Evolutionary conservation across 2,113 vertebrate genomes (phyloP).

Genomic region (Talpa occidentalis): DNA sequence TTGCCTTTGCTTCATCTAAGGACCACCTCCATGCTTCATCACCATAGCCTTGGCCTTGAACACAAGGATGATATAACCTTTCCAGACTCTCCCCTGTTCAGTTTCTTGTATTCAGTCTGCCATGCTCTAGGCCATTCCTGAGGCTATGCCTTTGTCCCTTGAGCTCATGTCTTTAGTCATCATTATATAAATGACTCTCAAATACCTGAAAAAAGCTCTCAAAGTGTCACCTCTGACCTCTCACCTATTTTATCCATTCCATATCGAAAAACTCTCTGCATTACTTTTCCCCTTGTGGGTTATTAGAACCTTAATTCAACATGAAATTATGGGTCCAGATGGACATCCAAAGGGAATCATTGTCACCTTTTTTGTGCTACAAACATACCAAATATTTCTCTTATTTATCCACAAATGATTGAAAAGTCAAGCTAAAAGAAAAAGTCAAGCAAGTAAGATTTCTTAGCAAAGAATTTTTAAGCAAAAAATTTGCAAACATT

Average conservation of each 20-base stretch:
- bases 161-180: not conserved
- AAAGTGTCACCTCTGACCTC: not conserved
- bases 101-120: not conserved
- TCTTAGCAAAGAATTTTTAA: not conserved
- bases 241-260: not conserved
- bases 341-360: not conserved
- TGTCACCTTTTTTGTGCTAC: not conserved
- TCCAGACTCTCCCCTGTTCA: slow-evolving; percentile 12
- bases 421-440: not conserved
- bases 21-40: not conserved
- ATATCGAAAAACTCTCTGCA: not conserved
- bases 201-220: not conserved
- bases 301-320: not conserved
- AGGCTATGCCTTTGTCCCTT: not conserved
- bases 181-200: not conserved
- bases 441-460: not conserved
- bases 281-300: not conserved
- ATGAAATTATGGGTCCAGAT: not conserved
- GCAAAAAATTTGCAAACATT: not conserved
- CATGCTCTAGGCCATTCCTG: not conserved
- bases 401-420: not conserved
- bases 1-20: not conserved
- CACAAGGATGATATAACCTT: not conserved
- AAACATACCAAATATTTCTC: not conserved
- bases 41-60: not conserved